Evolutionary conservation across 2,113 vertebrate species (phyloP).

Genomic region (Plotosus lineatus): DNA sequence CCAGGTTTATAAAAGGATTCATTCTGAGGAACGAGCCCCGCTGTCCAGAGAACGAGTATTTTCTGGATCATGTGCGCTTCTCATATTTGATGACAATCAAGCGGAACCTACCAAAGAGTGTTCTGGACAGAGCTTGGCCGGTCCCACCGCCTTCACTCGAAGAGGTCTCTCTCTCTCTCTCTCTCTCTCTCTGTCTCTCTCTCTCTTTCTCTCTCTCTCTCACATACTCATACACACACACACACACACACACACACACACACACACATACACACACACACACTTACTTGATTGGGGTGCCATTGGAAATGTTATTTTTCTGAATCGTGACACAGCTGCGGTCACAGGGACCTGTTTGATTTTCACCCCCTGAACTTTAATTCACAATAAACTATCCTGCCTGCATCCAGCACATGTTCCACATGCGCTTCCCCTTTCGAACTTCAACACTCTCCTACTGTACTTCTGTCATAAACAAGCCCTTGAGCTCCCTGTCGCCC

Average conservation of each 20-base stretch:
- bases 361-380: not conserved
- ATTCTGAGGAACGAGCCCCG: conserved; percentile 87
- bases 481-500: not conserved
- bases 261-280: conserved; percentile 17
- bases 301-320: not conserved
- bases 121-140: conserved; percentile 91
- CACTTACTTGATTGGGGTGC: not conserved
- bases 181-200: too few species aligned
- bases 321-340: not conserved
- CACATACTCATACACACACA: not conserved
- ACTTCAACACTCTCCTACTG: not conserved
- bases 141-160: conserved; percentile 79
- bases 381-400: not conserved
- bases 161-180: too few species aligned
- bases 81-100: conserved; percentile 89
- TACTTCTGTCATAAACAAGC: not conserved
- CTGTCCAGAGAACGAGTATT: conserved; percentile 89
- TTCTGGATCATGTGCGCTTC: conserved; percentile 87
- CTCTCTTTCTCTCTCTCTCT: too few species aligned
- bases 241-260: conserved; percentile 13
- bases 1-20: conserved; percentile 92
- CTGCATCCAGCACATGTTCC: not conserved
- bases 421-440: too few species aligned
- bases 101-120: conserved; percentile 82
- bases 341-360: not conserved